Conservation (phyloP, 2,797 vertebrate genomes). For the Parauchenoglanis ngamensis region DNA sequence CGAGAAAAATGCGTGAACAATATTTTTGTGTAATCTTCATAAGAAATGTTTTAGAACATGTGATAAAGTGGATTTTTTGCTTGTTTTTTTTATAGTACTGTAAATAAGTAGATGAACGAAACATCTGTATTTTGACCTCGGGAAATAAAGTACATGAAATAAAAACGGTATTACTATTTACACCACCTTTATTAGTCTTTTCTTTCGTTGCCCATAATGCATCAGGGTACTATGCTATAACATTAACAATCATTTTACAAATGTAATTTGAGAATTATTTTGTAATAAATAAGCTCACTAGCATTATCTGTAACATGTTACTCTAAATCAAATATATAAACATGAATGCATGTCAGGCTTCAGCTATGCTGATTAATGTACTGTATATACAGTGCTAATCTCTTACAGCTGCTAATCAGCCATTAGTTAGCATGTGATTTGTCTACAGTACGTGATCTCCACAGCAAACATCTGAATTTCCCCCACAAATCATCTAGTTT, state of each 20-base stretch:
- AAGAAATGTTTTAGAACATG: constrained; percentile 36
- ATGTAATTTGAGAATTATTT: neutral
- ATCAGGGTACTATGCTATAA: neutral
- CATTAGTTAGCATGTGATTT: neutral
- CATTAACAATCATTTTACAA: neutral
- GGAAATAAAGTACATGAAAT: constrained; percentile 33
- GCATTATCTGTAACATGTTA: neutral
- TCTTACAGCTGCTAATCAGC: neutral
- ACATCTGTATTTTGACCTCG: constrained; percentile 32
- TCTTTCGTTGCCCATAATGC: neutral
- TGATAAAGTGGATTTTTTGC: constrained; percentile 1
- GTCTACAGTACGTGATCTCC: neutral
- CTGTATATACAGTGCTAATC: neutral
- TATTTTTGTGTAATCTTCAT: constrained; percentile 45
- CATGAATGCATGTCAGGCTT: neutral
- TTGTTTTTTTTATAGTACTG: constrained; percentile 20
- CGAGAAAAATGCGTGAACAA: neutral
- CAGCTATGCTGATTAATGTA: neutral
- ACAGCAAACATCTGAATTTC: neutral
- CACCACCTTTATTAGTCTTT: neutral
- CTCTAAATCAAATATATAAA: neutral
- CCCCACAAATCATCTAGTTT: neutral
- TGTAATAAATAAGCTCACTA: neutral
- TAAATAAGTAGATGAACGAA: constrained; percentile 34
- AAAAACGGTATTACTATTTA: constrained; percentile 15